phyloP scores from a whole-genome alignment of 1,140 invertebrate genomes.

The Belonocnema kinseyi region DNA sequence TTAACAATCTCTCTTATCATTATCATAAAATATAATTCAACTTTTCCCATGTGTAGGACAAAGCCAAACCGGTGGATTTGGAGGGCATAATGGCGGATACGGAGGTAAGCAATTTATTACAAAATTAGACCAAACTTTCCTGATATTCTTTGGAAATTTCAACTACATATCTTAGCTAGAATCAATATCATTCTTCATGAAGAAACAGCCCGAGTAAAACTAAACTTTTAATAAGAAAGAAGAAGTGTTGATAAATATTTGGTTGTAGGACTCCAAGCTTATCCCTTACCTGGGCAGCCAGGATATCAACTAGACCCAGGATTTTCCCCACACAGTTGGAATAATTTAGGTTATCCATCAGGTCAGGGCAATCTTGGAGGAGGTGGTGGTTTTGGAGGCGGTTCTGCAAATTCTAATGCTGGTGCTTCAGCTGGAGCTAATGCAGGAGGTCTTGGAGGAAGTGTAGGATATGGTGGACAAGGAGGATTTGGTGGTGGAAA shows the following conservation, averaged over 20 bases:
- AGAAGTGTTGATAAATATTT: no score
- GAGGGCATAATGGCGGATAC: no score
- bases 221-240: no score
- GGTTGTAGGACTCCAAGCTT: not conserved
- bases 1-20: not conserved
- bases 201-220: no score
- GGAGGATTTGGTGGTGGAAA: slow-evolving; percentile 40
- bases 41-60: no score
- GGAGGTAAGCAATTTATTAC: no score
- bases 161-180: no score
- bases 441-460: slow-evolving; percentile 37
- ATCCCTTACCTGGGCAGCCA: slow-evolving; percentile 14
- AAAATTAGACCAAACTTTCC: no score
- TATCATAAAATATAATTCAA: no score
- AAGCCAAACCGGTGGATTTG: no score
- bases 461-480: slow-evolving; percentile 38
- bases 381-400: slow-evolving; percentile 28
- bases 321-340: not conserved
- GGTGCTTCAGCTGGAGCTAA: slow-evolving; percentile 39
- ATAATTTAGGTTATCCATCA: not conserved
- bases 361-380: slow-evolving; percentile 38
- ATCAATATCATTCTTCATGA: no score
- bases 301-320: slow-evolving; percentile 20
- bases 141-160: no score
- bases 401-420: slow-evolving; percentile 33